Base-by-base conservation (phyloP, 2,797 vertebrate genomes). In the Lacerta viridis region DNA sequence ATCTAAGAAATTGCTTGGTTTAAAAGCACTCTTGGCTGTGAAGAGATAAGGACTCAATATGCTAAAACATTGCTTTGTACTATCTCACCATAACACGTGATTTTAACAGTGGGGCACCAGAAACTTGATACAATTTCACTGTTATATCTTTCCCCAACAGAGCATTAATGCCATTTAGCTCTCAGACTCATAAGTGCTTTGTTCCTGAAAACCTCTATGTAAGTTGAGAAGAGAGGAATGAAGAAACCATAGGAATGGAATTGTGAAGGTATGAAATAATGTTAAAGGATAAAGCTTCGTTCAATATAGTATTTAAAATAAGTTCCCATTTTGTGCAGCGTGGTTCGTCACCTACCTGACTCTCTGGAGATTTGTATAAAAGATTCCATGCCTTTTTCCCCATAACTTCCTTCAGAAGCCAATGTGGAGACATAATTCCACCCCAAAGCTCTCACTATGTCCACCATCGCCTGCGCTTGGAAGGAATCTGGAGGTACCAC, bases 381-480 rank as follows among this genome's bases (percentile, higher is more conserved):
- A 92, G 99, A 99, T 94, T 99, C 99, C 80, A 99, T 98, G 82
- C 99, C 99, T 95, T 99, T 99, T 96, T 99, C 99, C 69, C 99
- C 99, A 36, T 99, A 99, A 96, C 98, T 99, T 94, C 99, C 99
- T 97, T 99, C 99, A 0, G 99, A 99, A 50, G 99, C 99, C 17
- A 99, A 92, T 20, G 99, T 99, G 90, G 99, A 99, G 91, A 99
- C 99, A n/a, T 99, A 99, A 88, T 98, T 98, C 99, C 99, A 99
- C 85, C 98, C 98, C 95, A 99, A 95, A 76, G 98, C 97, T 94
- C 97, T 98, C 91, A 99, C 98, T 71, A 99, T 99, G 96, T 99
- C 99, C 96, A 99, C 99, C 99, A 99, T 99, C 89, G 99, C 99
- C 96, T 99, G 99, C 80, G 99, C 99, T 97, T 99, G 99, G 96